Percentiles rank a stretch among this genome's conserved stretches.
Conservation (phyloP, 2,888 invertebrate genomes). For the Agonopterix arenella region DNA sequence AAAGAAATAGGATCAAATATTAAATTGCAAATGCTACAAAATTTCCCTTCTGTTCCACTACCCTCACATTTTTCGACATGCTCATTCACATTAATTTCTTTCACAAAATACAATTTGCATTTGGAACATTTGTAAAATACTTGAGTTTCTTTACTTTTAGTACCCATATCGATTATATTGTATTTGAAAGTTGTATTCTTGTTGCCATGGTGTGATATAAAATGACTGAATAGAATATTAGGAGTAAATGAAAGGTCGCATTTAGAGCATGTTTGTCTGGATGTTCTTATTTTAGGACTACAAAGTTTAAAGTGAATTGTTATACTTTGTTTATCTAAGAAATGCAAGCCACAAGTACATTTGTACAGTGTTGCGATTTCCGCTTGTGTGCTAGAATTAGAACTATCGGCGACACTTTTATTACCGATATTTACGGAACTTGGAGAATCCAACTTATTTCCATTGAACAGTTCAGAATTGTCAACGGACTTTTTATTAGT, state of each 20-base stretch:
- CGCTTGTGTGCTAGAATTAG: too few relatives aligned
- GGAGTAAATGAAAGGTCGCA: slow-evolving; percentile 46
- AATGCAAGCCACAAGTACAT: slow-evolving; percentile 51
- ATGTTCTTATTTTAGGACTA: slow-evolving; percentile 24
- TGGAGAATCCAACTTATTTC: too few relatives aligned
- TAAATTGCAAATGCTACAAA: slow-evolving; percentile 11
- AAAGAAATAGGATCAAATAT: slow-evolving; percentile 6
- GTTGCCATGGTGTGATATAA: slow-evolving; percentile 45
- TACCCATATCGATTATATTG: slow-evolving; percentile 27
- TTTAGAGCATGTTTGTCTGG: slow-evolving; percentile 47
- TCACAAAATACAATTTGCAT: slow-evolving; percentile 6
- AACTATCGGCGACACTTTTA: too few relatives aligned
- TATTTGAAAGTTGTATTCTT: slow-evolving; percentile 34
- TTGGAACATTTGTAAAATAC: background rate
- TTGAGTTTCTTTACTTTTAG: slow-evolving; percentile 5
- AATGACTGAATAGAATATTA: slow-evolving; percentile 46
- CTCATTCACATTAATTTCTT: slow-evolving; percentile 3
- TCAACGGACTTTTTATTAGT: too few relatives aligned
- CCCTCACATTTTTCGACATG: slow-evolving; percentile 8
- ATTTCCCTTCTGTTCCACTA: slow-evolving; percentile 1
- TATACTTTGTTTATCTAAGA: slow-evolving; percentile 31
- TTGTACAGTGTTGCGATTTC: slow-evolving; percentile 28
- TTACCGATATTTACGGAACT: too few relatives aligned
- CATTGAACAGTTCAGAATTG: too few relatives aligned
- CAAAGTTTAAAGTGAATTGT: slow-evolving; percentile 32